Percentiles rank a stretch among this genome's conserved stretches.
Evolutionary conservation across 2,888 invertebrate species (phyloP).

Genomic region (Apomyelois bistriatella): DNA sequence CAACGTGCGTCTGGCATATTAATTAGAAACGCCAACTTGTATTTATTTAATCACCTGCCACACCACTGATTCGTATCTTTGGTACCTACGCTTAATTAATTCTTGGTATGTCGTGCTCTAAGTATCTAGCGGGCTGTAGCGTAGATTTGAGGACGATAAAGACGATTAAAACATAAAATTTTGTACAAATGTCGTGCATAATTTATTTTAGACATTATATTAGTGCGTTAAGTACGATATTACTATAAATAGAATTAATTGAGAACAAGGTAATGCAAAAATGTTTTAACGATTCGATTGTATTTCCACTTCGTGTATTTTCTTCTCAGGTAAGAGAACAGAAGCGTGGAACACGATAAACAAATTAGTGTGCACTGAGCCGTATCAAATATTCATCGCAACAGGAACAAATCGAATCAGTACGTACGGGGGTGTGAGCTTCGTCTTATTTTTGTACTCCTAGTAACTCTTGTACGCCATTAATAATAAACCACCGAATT

Average conservation of each 20-base stretch:
- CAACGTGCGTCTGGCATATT: conserved; percentile 74
- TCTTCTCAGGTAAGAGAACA: conserved; percentile 49
- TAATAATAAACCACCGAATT: conserved; percentile 54
- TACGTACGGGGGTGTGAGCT: conserved; percentile 51
- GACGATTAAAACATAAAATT: conserved; percentile 8
- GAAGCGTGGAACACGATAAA: conserved; percentile 67
- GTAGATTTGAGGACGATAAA: not conserved
- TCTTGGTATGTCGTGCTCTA: conserved; percentile 54
- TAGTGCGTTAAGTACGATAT: not conserved
- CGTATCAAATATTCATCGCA: conserved; percentile 78
- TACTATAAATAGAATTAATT: not conserved
- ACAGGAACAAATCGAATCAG: conserved; percentile 79
- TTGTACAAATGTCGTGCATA: conserved; percentile 1
- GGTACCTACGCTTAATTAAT: conserved; percentile 65
- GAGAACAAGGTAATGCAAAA: not conserved
- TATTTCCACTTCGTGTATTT: conserved; percentile 40
- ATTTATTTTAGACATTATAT: not conserved
- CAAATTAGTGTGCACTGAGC: conserved; percentile 78
- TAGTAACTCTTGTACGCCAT: conserved; percentile 39
- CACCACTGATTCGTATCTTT: conserved; percentile 62
- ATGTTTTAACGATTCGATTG: conserved; percentile 32
- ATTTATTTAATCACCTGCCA: conserved; percentile 77
- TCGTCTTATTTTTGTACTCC: conserved; percentile 60
- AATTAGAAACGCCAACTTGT: conserved; percentile 71
- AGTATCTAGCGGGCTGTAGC: conserved; percentile 13